Evolutionary conservation across 2,113 vertebrate species (phyloP).

Genomic region (Larimichthys crocea): DNA sequence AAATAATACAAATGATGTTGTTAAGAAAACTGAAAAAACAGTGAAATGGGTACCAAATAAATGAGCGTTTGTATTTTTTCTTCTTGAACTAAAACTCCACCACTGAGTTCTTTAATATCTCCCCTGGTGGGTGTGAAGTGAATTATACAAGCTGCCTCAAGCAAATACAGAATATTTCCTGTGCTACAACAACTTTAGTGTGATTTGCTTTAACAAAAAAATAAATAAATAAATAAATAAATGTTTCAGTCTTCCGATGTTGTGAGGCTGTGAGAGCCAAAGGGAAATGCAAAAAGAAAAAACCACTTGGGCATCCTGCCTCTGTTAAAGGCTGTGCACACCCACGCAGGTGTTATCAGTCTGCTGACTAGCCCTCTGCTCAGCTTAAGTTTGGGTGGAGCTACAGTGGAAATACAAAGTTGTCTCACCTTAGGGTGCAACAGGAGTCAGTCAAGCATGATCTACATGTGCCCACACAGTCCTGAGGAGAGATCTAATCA

Average conservation of each 20-base stretch:
- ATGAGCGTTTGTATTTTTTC: constrained; percentile 23
- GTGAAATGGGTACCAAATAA: constrained; percentile 50
- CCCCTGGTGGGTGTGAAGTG: constrained; percentile 48
- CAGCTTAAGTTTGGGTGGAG: background rate
- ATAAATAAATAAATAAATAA: constrained; percentile 2
- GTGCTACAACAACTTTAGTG: constrained; percentile 32
- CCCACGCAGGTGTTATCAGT: constrained; percentile 25
- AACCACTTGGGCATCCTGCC: background rate
- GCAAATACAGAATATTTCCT: constrained; percentile 64
- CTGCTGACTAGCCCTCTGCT: constrained; percentile 17
- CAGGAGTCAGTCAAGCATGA: background rate
- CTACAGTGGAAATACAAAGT: background rate
- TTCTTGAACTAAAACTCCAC: constrained; percentile 42
- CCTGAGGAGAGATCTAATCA: constrained; percentile 27
- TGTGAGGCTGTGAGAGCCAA: constrained; percentile 11
- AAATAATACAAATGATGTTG: constrained; percentile 21
- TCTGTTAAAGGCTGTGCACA: background rate
- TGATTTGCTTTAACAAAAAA: constrained; percentile 47
- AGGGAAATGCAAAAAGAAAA: constrained; percentile 27
- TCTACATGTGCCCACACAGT: background rate
- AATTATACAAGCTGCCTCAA: constrained; percentile 67
- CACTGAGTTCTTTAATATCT: constrained; percentile 58
- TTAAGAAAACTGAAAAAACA: constrained; percentile 17
- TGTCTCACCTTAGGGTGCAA: background rate
- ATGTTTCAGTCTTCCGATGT: constrained; percentile 10